Percentiles rank a stretch among this genome's conserved stretches.
These are phyloP conservation scores for Callithrix jacchus DNA, from an alignment of 2,113 vertebrate species.

Conservation along the genomic window DNA sequence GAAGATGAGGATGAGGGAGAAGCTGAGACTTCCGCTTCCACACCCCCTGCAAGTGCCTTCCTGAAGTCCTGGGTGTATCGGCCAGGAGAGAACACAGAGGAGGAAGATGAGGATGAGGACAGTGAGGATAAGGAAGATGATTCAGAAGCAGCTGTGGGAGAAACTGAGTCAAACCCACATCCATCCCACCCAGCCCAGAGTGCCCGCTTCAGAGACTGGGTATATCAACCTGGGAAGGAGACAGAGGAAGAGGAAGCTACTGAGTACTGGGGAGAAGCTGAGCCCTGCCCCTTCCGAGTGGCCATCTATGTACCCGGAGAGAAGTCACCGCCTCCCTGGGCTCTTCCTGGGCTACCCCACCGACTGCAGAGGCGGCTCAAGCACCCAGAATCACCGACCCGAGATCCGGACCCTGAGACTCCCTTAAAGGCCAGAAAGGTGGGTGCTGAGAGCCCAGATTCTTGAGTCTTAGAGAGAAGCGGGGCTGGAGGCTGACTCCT, in stretches of 20 bases:
- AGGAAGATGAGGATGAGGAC: not conserved
- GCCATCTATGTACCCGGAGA: conserved; percentile 68
- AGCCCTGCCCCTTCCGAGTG: conserved; percentile 1
- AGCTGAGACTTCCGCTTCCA: not conserved
- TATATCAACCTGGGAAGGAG: not conserved
- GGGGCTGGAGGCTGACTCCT: not conserved
- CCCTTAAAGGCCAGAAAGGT: conserved; percentile 55
- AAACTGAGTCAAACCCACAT: not conserved
- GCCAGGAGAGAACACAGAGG: conserved; percentile 41
- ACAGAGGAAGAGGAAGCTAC: not conserved
- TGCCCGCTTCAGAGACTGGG: not conserved
- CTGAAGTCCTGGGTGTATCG: conserved; percentile 21
- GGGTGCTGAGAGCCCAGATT: not conserved
- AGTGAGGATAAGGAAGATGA: not conserved
- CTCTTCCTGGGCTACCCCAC: conserved; percentile 32
- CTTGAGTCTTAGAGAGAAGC: not conserved
- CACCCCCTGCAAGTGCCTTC: not conserved
- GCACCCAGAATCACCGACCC: not conserved
- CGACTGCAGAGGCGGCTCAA: conserved; percentile 31
- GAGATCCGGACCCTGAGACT: not conserved
- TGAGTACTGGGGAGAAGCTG: not conserved
- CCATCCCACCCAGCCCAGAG: not conserved
- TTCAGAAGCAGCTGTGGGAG: not conserved
- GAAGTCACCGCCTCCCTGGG: conserved; percentile 13
- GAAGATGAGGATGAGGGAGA: not conserved